Evolutionary conservation across 2,797 vertebrate species (phyloP).

Genomic region (Antennarius maculatus): DNA sequence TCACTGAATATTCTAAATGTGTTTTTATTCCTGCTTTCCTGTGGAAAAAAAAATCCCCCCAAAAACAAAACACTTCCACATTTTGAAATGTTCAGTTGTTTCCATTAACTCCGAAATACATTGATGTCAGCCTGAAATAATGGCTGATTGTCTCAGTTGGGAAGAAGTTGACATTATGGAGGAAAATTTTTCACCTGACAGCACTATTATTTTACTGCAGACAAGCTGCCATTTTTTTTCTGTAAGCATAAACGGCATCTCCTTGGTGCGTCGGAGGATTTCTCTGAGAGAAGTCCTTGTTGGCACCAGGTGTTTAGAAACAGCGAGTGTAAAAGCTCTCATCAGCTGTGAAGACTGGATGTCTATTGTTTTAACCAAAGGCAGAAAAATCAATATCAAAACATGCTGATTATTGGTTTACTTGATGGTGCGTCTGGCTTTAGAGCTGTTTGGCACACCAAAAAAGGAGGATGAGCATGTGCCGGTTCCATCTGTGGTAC

Average conservation of each 20-base stretch:
- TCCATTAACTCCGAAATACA: neutral
- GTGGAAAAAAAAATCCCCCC: neutral
- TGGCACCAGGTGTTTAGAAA: slow-evolving; percentile 14
- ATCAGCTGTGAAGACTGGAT: slow-evolving; percentile 27
- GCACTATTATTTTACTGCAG: slow-evolving; percentile 14
- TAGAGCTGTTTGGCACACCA: slow-evolving; percentile 36
- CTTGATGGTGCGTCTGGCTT: slow-evolving; percentile 46
- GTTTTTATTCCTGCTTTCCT: neutral
- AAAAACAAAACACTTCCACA: neutral
- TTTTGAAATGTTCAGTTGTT: neutral
- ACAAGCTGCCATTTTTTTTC: slow-evolving; percentile 18
- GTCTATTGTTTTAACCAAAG: slow-evolving; percentile 27
- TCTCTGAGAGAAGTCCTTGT: slow-evolving; percentile 8
- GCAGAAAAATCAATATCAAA: slow-evolving; percentile 38
- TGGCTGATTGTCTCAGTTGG: neutral
- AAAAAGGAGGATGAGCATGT: slow-evolving; percentile 18
- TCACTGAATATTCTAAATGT: no score
- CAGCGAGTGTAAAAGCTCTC: slow-evolving; percentile 18
- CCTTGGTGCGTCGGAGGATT: slow-evolving; percentile 5
- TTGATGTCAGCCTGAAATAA: slow-evolving; percentile 1
- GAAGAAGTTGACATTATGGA: slow-evolving; percentile 6
- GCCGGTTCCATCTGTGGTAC: slow-evolving; percentile 40
- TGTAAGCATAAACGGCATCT: slow-evolving; percentile 16
- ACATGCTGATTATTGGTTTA: slow-evolving; percentile 51
- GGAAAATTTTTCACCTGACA: slow-evolving; percentile 12